Evolutionary conservation across 30 jellyfish, hydroid and myxozoan genomes (phyloP), one percentile per base, ranked within the genome.

Genomic region (Pelagia noctiluca): DNA sequence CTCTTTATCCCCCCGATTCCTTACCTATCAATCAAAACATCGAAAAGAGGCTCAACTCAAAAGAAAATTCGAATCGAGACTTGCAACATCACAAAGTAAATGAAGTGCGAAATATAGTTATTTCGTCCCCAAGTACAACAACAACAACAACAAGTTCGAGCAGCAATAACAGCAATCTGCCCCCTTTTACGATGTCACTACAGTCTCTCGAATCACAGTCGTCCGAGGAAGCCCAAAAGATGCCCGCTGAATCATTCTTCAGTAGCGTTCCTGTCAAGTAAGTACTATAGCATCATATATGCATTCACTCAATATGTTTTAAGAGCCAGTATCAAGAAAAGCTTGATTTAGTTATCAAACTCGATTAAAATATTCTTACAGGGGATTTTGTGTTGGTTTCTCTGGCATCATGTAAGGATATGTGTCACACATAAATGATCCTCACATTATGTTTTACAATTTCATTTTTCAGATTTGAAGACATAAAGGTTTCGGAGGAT

Each of bases 201-300:
- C 88, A 85, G 50, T 85, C 95, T 16, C 50, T 85, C 26, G 95
- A 85, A 60, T 85, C 95, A 19, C 95, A 85, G n/a, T 87, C 91
- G 10, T 76, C 97, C 1, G 92, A 82, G 18, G 97, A 78, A 26
- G 84, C 67, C 16, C 49, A 33, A 24, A 81, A 80, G 68, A 72
- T 80, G 8, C 87, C 35, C 22, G 91, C 95, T 13, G 76, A 76
- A 60, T 73, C 97, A 12, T 68, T 90, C 49, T 92, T 92, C 65
- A 80, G 94, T 42, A 76, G 30, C 12, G 96, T 83, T 2, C 98
- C 98, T 2, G 82, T 83, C 54, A 92, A 88, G 98, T 86, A 49
- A 1, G 95, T 75, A n/a, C n/a, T n/a, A n/a, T n/a, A n/a, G n/a
- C n/a, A n/a, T n/a, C n/a, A n/a, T n/a, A n/a, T n/a, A n/a, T n/a